Conservation (phyloP, 2,888 invertebrate genomes). For the Rosalia funebris region DNA sequence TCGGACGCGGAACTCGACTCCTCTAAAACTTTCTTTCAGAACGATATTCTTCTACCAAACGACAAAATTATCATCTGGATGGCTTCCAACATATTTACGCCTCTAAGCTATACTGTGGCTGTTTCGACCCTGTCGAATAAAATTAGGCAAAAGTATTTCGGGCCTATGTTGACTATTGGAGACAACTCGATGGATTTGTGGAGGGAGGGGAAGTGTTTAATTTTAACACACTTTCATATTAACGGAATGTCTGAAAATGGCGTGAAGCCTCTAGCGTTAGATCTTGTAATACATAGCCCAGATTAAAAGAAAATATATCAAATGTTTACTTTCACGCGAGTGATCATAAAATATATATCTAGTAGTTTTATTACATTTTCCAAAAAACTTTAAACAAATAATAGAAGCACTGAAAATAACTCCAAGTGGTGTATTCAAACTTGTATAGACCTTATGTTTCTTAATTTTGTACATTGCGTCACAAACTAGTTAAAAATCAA, state of each 20-base stretch:
- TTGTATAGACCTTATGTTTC: too few species aligned
- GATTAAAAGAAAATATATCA: constrained; percentile 32
- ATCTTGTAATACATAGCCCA: constrained; percentile 56
- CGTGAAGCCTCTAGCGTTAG: constrained; percentile 52
- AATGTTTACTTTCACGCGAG: constrained; percentile 1
- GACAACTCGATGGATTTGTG: constrained; percentile 52
- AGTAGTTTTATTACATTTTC: too few species aligned
- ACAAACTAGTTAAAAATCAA: too few species aligned
- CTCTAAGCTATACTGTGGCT: constrained; percentile 57
- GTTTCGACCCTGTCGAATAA: constrained; percentile 55
- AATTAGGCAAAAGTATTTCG: constrained; percentile 58
- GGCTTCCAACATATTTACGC: constrained; percentile 54
- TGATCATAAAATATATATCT: too few species aligned
- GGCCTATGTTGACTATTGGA: constrained; percentile 53
- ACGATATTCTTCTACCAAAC: constrained; percentile 31
- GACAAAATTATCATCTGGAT: constrained; percentile 59
- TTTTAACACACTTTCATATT: constrained; percentile 53
- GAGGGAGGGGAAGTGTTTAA: constrained; percentile 54
- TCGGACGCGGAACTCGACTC: constrained; percentile 16
- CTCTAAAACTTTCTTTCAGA: constrained; percentile 22
- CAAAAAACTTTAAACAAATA: too few species aligned
- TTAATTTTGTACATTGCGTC: too few species aligned
- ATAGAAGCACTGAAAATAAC: too few species aligned
- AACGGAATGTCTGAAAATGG: constrained; percentile 55
- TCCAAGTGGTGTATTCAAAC: too few species aligned